Evolutionary conservation across 2,888 invertebrate species (phyloP), one percentile per base, ranked within the genome.

Genomic region (Stratiomys singularior): DNA sequence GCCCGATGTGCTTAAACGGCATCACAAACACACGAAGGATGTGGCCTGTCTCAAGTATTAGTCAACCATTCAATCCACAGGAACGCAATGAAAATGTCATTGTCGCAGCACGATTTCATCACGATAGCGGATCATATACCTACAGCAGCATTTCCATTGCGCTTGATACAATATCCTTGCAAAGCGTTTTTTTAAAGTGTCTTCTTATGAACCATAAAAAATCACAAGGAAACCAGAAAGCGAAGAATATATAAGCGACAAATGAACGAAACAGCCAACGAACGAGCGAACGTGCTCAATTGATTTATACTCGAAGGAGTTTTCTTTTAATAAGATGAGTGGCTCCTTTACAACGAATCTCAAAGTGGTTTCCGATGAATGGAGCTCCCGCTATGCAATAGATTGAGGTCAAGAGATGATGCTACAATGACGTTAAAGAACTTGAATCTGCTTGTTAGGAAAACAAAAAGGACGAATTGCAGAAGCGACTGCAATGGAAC

Each of bases 251-350:
- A 47, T 46, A 23, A 25, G 30, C 46, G 25, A 23, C 69, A 30
- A 69, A 46, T 47, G 69, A 69, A 69, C 18, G 66, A 37, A 37
- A 37, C 3, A 37, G 37, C 37, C 37, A 37, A 37, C 37, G 37
- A 66, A 66, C 69, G 25, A 30, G n/a, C 60, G 78, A 76, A 78
- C 78, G 78, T 78, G 78, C 78, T 78, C 78, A 76, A 78, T 78
- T 78, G 78, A 78, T 78, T 78, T 76, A 76, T 72, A 64, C 67
- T 71, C 30, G 72, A 76, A 71, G 74, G 76, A 78, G 76, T 78
- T 78, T 78, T 78, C 78, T 71, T 78, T 78, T 76, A 74, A 74
- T 74, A 74, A 74, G 74, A 74, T 60, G 58, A 74, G 74, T 74
- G 74, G 58, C 60, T 25, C 60, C 74, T 74, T 37, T 60, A 72